A percentile compares a stretch with the other conserved stretches of the same genome.
These are phyloP conservation scores for Pelosia muscerda DNA, from an alignment of 2,888 invertebrate species.

Conservation along the genomic window DNA sequence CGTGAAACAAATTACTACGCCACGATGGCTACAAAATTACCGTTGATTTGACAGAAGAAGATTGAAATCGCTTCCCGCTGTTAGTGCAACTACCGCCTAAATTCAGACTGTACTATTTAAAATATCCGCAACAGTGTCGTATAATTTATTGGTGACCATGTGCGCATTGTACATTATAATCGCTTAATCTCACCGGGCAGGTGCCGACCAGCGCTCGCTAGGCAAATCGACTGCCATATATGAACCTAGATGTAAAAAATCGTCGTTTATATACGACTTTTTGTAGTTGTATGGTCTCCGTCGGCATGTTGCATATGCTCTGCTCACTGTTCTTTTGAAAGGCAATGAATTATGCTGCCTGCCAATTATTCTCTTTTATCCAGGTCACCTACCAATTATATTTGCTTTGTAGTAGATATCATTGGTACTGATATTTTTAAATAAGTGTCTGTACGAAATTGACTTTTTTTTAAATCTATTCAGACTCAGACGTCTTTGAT, in stretches of 20 bases:
- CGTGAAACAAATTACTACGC: too few species aligned
- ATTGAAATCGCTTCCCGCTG: conserved; percentile 4
- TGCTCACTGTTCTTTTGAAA: conserved; percentile 52
- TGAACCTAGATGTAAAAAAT: conserved; percentile 45
- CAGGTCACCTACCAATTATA: conserved; percentile 46
- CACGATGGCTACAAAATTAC: conserved; percentile 59
- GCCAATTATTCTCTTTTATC: conserved; percentile 48
- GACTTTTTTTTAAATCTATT: neutral
- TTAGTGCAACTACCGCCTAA: conserved; percentile 46
- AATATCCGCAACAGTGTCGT: conserved; percentile 61
- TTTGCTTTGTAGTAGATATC: conserved; percentile 19
- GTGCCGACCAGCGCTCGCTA: conserved; percentile 60
- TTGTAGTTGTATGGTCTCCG: conserved; percentile 30
- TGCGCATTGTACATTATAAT: conserved; percentile 56
- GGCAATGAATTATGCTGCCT: conserved; percentile 50
- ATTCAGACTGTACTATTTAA: conserved; percentile 59
- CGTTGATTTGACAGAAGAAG: neutral
- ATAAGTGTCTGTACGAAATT: conserved; percentile 12
- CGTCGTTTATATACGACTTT: conserved; percentile 24
- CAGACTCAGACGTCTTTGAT: neutral
- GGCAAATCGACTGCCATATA: conserved; percentile 58
- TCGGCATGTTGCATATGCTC: conserved; percentile 61
- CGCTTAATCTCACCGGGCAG: conserved; percentile 68
- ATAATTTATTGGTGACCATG: conserved; percentile 62
- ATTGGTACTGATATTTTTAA: conserved; percentile 22